These are phyloP conservation scores for Paratrypauchen microcephalus DNA, from an alignment of 2,797 vertebrate species.

Conservation along the genomic window DNA sequence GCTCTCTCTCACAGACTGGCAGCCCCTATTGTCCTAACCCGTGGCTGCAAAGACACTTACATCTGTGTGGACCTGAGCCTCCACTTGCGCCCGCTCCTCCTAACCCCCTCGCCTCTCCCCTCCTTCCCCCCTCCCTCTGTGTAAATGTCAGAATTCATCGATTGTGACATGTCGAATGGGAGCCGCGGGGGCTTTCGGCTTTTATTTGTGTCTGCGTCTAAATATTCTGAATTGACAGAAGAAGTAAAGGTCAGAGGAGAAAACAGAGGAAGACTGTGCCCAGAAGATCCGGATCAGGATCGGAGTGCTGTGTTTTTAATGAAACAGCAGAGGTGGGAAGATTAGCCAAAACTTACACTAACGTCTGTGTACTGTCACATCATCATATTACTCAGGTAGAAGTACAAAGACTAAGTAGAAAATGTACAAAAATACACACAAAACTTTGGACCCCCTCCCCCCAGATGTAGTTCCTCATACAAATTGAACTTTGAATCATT, in stretches of 20 bases:
- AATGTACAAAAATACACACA: too few species aligned
- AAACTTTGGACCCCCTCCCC: too few species aligned
- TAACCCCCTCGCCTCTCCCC: too few species aligned
- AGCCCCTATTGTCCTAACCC: background rate
- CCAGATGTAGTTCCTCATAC: too few species aligned
- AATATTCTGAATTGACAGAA: conserved; percentile 37
- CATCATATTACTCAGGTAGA: too few species aligned
- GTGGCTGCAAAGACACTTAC: background rate
- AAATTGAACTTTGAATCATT: too few species aligned
- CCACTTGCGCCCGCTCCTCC: background rate
- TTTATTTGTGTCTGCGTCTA: conserved; percentile 49
- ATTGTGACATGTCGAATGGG: conserved; percentile 50
- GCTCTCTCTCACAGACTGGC: background rate
- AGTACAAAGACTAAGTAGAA: too few species aligned
- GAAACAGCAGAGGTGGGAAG: background rate
- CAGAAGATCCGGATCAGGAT: background rate
- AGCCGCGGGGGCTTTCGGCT: conserved; percentile 52
- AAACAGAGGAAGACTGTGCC: background rate
- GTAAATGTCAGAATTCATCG: conserved; percentile 68
- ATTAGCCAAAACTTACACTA: background rate
- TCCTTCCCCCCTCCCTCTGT: background rate
- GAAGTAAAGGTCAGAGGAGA: conserved; percentile 58
- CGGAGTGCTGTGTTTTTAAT: too few species aligned
- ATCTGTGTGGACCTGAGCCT: background rate
- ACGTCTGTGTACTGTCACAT: background rate